A percentile compares a stretch with the other conserved stretches of the same genome.
phyloP scores from a whole-genome alignment of 2,113 vertebrate species.

The Enhydra lutris region DNA sequence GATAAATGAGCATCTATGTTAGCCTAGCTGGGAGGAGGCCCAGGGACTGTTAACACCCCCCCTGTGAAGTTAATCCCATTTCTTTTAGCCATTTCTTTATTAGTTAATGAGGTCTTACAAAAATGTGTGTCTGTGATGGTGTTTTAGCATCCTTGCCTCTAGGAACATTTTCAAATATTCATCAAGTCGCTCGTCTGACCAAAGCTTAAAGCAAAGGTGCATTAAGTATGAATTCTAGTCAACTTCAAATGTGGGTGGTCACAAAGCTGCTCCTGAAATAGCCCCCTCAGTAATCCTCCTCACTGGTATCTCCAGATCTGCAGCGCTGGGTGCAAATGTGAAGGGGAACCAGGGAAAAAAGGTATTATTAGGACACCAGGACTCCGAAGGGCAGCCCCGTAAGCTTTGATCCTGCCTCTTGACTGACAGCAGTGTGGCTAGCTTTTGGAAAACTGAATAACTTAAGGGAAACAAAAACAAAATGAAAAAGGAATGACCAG shows the following conservation, averaged over 20 bases:
- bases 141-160: constrained; percentile 79
- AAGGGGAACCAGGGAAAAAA: constrained; percentile 28
- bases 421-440: constrained; percentile 63
- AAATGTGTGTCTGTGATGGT: constrained; percentile 73
- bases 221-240: constrained; percentile 79
- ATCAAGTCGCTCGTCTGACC: constrained; percentile 74
- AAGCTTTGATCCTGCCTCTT: constrained; percentile 65
- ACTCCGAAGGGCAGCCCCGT: constrained; percentile 40
- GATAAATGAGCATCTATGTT: constrained; percentile 80
- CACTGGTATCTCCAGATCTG: constrained; percentile 33
- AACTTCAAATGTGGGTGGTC: constrained; percentile 74
- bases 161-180: constrained; percentile 82
- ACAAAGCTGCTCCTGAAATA: constrained; percentile 68
- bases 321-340: neutral
- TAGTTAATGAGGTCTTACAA: constrained; percentile 83
- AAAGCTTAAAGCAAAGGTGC: constrained; percentile 73
- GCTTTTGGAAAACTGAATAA: constrained; percentile 60
- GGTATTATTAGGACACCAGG: constrained; percentile 55
- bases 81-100: constrained; percentile 85
- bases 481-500: constrained; percentile 56
- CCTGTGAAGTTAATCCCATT: constrained; percentile 84
- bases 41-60: constrained; percentile 71
- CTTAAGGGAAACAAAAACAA: constrained; percentile 68
- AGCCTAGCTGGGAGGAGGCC: constrained; percentile 81
- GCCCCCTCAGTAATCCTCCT: constrained; percentile 71